phyloP scores from a whole-genome alignment of 2,113 vertebrate species.

The Salvelinus namaycush region DNA sequence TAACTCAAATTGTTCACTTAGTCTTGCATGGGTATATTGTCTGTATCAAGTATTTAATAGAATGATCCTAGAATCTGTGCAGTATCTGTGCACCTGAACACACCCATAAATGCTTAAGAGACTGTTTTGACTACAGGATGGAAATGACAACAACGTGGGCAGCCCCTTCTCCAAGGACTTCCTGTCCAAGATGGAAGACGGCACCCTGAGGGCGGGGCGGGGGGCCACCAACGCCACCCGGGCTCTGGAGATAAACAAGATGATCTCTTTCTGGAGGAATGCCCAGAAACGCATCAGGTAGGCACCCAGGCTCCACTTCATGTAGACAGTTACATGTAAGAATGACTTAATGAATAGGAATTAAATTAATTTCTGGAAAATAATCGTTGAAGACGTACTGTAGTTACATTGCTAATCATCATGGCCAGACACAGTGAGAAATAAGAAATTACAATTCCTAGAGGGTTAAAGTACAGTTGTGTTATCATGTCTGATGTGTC shows the following conservation, averaged over 20 bases:
- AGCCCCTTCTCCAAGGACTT: slow-evolving; percentile 98
- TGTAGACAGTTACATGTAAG: too few species aligned
- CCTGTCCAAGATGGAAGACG: slow-evolving; percentile 93
- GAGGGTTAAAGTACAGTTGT: background rate
- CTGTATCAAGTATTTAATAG: slow-evolving; percentile 82
- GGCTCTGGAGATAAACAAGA: slow-evolving; percentile 97
- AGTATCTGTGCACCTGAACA: background rate
- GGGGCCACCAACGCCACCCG: slow-evolving; percentile 85
- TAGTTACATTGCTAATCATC: too few species aligned
- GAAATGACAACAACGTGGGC: slow-evolving; percentile 89
- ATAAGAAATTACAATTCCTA: background rate
- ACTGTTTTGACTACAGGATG: slow-evolving; percentile 78
- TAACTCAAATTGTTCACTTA: too few species aligned
- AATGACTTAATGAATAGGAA: background rate
- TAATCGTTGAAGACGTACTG: too few species aligned
- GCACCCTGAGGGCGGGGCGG: slow-evolving; percentile 87
- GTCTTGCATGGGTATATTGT: background rate
- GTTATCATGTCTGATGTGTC: background rate
- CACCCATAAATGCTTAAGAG: background rate
- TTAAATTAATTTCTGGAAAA: too few species aligned
- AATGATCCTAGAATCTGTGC: too few species aligned
- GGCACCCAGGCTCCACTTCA: background rate
- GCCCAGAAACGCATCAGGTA: slow-evolving; percentile 97
- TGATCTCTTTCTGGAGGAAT: slow-evolving; percentile 98
- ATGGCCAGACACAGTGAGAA: background rate